Percentiles rank a stretch among this genome's conserved stretches.
Evolutionary conservation across 2,888 invertebrate genomes (phyloP).

Genomic region (Boloria selene): DNA sequence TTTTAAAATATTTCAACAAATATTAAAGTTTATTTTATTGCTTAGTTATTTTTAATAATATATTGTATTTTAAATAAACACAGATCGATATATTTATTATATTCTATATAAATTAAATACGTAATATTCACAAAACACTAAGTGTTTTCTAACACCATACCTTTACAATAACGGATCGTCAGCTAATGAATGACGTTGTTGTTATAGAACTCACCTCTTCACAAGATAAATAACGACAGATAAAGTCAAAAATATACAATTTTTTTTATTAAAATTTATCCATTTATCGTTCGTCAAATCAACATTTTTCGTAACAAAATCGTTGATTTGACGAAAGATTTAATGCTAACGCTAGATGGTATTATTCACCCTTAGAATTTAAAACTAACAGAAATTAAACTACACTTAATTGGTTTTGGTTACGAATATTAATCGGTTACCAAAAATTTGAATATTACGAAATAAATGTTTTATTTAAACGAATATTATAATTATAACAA

Average conservation of each 20-base stretch:
- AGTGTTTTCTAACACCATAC: constrained; percentile 37
- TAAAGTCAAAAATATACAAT: background rate
- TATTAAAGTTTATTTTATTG: no score
- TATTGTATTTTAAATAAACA: background rate
- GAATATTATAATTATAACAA: background rate
- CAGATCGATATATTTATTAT: background rate
- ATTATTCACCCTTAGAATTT: no score
- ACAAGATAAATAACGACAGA: constrained; percentile 10
- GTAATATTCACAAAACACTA: constrained; percentile 26
- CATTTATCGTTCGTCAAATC: no score
- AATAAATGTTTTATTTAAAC: background rate
- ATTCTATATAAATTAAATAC: background rate
- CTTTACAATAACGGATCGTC: constrained; percentile 45
- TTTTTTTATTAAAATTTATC: no score
- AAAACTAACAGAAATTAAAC: no score
- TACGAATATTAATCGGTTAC: no score
- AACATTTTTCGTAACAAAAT: no score
- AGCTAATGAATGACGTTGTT: constrained; percentile 41
- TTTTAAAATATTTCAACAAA: no score
- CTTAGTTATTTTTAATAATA: background rate
- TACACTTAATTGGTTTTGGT: no score
- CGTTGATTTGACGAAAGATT: no score
- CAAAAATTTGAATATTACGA: no score
- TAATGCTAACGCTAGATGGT: no score
- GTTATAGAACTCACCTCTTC: constrained; percentile 33